Base-by-base conservation (phyloP, 2,797 vertebrate genomes). In the Orientallactaga sibirica region DNA sequence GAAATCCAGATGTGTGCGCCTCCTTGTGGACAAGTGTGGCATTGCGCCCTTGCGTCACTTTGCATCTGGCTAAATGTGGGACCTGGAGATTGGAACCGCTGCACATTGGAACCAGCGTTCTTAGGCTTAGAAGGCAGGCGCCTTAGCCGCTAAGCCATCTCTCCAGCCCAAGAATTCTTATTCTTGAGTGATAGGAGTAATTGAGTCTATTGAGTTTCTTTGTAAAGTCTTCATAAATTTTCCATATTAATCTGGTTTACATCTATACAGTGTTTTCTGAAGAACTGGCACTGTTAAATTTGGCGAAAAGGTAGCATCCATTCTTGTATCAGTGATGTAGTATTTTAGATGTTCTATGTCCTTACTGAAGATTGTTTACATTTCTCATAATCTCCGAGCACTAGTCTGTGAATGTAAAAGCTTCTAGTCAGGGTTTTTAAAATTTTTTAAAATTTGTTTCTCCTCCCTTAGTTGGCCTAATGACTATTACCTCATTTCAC, bases 401-500 rank as follows among this genome's bases (percentile, higher is more conserved):
- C 81, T 75, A 20, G 24, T 22, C 74, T 73, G 55, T 66, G 6
- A 79, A 77, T 55, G 70, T 83, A 67, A 68, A 94, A 75, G 27
- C 43, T 79, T 96, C 86, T n/a, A 74, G 62, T 67, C 70, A 66
- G 25, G 48, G 74, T 74, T 66, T 83, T 93, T 48, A 10, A 10
- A 37, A 37, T 37, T 48, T 9, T 48, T 48, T 48, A 7, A 48
- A 48, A 8, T 27, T 27, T 12, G 15, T 19, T 66, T 25, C 19
- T 15, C 55, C 67, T 43, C 7, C 25, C 55, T 77, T 16, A 24
- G 80, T 93, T 92, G 76, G 48, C 81, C 75, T 95, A 87, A 73
- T 79, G 93, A n/a, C 77, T 81, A 76, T 85, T 77, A 90, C 52
- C 81, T 95, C 82, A 95, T 91, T 75, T n/a, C 37, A 64, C 70